Evolutionary conservation across 2,797 vertebrate species (phyloP), one percentile per base, ranked within the genome.

Genomic region (Falco concolor): DNA sequence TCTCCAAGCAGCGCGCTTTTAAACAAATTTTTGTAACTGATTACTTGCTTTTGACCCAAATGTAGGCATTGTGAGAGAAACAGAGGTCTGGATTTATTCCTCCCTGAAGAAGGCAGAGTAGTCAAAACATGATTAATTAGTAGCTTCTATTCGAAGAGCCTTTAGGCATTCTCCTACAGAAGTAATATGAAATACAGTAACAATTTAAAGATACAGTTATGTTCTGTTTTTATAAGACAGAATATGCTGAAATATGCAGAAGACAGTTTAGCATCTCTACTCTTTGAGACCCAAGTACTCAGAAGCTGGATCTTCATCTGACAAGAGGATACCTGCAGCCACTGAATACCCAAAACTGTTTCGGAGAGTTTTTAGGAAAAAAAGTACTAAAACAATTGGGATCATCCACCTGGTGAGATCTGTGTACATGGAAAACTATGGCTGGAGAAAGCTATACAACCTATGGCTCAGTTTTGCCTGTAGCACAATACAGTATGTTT

Each of bases 341-440:
- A 25, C 14, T 30, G 34, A 72, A 40, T 8, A 32, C 10, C 32
- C 32, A 15, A 8, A 78, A 64, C 23, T 38, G 10, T 38, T 64
- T 59, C 52, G 40, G 47, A 25, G 13, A 13, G 13, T 83, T 80
- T 57, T 44, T 13, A 68, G 76, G 20, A 75, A 50, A 56, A 64
- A 73, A 32, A 36, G 34, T 53, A 50, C 34, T 52, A 5, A 38
- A 83, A 11, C 23, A 19, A 1, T 5, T 1, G 6, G 47, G 18
- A 25, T 32, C 12, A 23, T 50, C 30, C 47, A 47, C 28, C 45
- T 84, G 74, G 28, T 59, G 64, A 61, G 50, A 67, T 16, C 24
- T 11, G 12, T 8, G 57, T 34, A n/a, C 50, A 49, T 0, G 0
- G 40, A 52, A 40, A 67, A 40, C 44, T 30, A 1, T 27, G 27